Conservation (phyloP, 92 coral and sea anemone genomes). For the Zoanthus sociatus region DNA sequence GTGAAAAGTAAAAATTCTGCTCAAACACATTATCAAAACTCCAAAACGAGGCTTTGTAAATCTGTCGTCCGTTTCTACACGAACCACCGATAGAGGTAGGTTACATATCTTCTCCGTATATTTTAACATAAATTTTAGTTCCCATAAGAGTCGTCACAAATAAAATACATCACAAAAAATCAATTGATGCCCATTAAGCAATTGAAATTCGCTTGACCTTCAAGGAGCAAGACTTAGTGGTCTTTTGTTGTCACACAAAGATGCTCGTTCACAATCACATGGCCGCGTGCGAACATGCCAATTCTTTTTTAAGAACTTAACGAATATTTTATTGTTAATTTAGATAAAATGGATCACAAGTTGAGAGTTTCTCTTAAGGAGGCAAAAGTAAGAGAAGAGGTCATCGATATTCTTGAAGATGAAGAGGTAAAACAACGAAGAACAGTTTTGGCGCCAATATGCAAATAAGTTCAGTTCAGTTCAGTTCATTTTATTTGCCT, state of each 20-base stretch:
- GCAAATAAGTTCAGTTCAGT: too few relatives aligned
- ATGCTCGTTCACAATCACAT: neutral
- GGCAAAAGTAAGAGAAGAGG: slow-evolving; percentile 9
- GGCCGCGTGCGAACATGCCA: slow-evolving; percentile 5
- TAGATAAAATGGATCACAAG: slow-evolving; percentile 3
- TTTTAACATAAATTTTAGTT: too few relatives aligned
- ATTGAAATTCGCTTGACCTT: neutral
- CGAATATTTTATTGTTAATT: neutral
- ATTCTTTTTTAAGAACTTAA: neutral
- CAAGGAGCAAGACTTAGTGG: slow-evolving; percentile 4
- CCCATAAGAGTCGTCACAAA: neutral
- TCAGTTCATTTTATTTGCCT: too few relatives aligned
- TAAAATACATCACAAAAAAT: neutral
- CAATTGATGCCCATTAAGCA: neutral
- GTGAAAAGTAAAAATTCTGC: neutral
- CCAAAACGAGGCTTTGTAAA: neutral
- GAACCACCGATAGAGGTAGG: neutral
- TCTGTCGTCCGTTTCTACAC: neutral
- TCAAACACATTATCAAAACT: neutral
- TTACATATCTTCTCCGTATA: too few relatives aligned
- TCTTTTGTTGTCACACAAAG: slow-evolving; percentile 8
- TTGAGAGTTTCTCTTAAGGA: slow-evolving; percentile 7
- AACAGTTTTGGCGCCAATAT: slow-evolving; percentile 9
- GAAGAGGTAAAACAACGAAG: neutral
- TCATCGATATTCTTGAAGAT: neutral